Evolutionary conservation across 2,797 vertebrate species (phyloP).

Genomic region (Microctenopoma lineatum): DNA sequence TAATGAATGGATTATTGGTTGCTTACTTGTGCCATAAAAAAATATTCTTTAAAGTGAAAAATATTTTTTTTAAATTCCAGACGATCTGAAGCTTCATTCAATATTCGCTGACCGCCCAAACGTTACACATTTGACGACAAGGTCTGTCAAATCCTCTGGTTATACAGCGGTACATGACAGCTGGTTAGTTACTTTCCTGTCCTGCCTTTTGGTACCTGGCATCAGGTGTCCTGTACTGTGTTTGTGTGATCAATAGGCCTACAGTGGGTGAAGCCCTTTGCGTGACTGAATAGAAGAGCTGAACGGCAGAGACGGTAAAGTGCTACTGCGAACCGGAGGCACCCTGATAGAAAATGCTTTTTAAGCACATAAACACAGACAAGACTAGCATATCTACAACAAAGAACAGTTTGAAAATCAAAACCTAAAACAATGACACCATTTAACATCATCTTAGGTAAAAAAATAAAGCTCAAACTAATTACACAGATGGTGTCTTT

Average conservation of each 20-base stretch:
- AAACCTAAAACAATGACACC: slow-evolving; percentile 51
- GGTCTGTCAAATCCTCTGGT: not conserved
- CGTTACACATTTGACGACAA: not conserved
- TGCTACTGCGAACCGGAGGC: slow-evolving; percentile 77
- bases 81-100: not conserved
- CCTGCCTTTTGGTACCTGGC: slow-evolving; percentile 33
- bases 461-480: slow-evolving; percentile 63
- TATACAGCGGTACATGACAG: not conserved
- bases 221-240: slow-evolving; percentile 33
- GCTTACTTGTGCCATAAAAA: not conserved
- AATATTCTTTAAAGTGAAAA: not conserved
- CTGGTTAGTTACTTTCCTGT: slow-evolving; percentile 31
- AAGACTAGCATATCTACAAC: slow-evolving; percentile 56
- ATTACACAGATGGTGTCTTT: slow-evolving; percentile 69
- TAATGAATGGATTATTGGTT: not conserved
- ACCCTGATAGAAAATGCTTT: slow-evolving; percentile 71
- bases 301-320: slow-evolving; percentile 73
- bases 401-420: slow-evolving; percentile 48
- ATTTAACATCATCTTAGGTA: slow-evolving; percentile 60
- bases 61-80: too few relatives aligned
- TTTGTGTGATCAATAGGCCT: slow-evolving; percentile 58
- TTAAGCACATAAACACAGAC: slow-evolving; percentile 68
- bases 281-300: slow-evolving; percentile 58
- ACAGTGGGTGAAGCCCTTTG: slow-evolving; percentile 73
- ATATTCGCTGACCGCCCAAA: not conserved